A percentile compares a stretch with the other conserved stretches of the same genome.
phyloP scores from a whole-genome alignment of 2,113 vertebrate species.

The Coturnix japonica region DNA sequence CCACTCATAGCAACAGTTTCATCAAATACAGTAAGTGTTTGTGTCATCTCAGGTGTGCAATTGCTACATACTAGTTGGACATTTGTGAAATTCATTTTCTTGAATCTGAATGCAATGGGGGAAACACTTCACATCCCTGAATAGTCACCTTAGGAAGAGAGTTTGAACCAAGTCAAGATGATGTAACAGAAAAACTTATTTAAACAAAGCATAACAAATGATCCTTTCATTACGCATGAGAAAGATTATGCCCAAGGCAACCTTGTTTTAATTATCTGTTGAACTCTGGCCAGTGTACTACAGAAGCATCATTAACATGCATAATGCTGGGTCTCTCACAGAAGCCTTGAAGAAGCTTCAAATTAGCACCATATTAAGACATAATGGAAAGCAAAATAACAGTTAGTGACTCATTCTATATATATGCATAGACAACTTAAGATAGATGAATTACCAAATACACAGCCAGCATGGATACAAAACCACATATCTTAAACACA shows the following conservation, averaged over 20 bases:
- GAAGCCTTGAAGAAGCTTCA: not conserved
- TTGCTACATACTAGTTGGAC: constrained; percentile 61
- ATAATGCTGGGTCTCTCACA: not conserved
- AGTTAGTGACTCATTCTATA: not conserved
- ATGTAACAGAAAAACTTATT: constrained; percentile 8
- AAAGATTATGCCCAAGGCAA: not conserved
- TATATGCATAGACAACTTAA: no score
- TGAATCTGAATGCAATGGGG: constrained; percentile 68
- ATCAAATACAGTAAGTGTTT: constrained; percentile 70
- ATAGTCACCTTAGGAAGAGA: constrained; percentile 48
- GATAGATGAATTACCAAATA: no score
- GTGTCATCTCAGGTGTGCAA: constrained; percentile 64
- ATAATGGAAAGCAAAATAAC: not conserved
- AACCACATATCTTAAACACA: no score
- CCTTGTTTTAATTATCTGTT: not conserved
- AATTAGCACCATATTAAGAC: not conserved
- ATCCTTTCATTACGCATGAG: not conserved
- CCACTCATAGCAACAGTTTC: constrained; percentile 70
- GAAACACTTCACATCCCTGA: constrained; percentile 46
- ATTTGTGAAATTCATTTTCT: constrained; percentile 71
- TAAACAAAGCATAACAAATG: not conserved
- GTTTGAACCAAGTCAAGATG: constrained; percentile 34
- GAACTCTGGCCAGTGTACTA: not conserved
- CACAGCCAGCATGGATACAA: no score
- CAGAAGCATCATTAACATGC: not conserved